phyloP scores from a whole-genome alignment of 2,797 vertebrate genomes.

The Mormyrus proboscirostris region DNA sequence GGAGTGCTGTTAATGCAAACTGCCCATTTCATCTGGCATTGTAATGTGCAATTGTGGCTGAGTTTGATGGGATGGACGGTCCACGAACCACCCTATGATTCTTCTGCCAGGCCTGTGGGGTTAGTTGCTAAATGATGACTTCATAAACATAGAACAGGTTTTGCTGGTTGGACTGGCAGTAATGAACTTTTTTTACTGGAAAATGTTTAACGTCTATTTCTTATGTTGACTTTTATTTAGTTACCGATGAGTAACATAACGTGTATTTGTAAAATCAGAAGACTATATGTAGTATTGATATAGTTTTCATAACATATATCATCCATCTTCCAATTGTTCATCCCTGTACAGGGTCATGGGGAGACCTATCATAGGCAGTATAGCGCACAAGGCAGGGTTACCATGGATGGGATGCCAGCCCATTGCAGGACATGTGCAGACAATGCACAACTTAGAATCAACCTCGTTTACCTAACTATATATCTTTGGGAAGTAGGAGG shows the following conservation, averaged over 20 bases:
- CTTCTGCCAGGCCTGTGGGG: neutral
- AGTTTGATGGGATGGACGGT: neutral
- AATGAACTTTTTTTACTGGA: neutral
- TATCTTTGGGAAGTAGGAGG: neutral
- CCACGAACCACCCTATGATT: neutral
- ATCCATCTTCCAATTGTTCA: neutral
- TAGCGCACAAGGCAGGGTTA: neutral
- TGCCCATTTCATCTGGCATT: neutral
- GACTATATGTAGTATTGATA: neutral
- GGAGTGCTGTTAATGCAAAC: neutral
- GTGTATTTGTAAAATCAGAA: neutral
- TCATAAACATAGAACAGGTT: neutral
- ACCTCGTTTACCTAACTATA: neutral
- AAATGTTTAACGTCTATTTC: neutral
- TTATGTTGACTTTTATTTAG: neutral
- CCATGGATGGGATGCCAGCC: neutral
- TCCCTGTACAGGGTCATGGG: neutral
- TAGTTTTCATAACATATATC: neutral
- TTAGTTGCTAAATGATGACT: neutral
- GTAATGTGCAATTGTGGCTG: neutral
- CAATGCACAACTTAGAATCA: neutral
- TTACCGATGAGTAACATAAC: neutral
- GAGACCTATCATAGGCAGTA: neutral
- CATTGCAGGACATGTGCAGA: neutral
- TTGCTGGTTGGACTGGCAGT: neutral